Percentiles rank a stretch among this genome's conserved stretches.
phyloP scores from a whole-genome alignment of 2,113 vertebrate genomes.

The Panthera uncia region DNA sequence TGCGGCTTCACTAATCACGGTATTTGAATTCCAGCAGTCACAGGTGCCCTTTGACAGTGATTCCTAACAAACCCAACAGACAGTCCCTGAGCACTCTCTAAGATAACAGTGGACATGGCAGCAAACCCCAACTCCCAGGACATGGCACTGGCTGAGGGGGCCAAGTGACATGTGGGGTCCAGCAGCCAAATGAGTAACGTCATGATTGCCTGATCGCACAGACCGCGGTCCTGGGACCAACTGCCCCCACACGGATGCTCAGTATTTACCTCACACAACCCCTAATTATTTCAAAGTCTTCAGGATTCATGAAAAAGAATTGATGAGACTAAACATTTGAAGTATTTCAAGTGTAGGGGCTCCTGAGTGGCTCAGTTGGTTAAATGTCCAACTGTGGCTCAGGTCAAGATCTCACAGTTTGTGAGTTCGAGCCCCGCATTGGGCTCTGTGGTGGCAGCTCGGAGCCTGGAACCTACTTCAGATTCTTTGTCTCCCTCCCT shows the following conservation, averaged over 20 bases:
- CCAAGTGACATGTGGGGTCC: neutral
- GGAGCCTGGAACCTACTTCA: too few relatives aligned
- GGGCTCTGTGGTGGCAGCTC: too few relatives aligned
- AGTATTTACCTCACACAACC: neutral
- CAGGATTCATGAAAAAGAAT: neutral
- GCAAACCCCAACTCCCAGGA: neutral
- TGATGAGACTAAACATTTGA: neutral
- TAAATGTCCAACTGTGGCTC: too few relatives aligned
- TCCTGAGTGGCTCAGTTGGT: too few relatives aligned
- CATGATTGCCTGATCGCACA: fast-evolving
- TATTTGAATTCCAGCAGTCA: neutral
- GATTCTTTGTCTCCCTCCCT: too few relatives aligned
- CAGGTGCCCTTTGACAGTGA: neutral
- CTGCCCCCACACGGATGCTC: neutral
- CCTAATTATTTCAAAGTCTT: neutral
- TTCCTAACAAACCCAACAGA: neutral
- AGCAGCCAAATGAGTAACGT: neutral
- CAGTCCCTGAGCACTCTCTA: neutral
- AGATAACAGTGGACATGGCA: neutral
- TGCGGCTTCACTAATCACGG: fast-evolving
- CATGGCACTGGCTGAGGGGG: neutral
- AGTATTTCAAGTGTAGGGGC: neutral
- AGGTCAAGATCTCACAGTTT: too few relatives aligned
- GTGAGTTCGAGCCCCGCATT: too few relatives aligned
- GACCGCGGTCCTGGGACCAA: neutral